Evolutionary conservation across 92 coral and sea anemone genomes (phyloP).

Genomic region (Porites divaricata): DNA sequence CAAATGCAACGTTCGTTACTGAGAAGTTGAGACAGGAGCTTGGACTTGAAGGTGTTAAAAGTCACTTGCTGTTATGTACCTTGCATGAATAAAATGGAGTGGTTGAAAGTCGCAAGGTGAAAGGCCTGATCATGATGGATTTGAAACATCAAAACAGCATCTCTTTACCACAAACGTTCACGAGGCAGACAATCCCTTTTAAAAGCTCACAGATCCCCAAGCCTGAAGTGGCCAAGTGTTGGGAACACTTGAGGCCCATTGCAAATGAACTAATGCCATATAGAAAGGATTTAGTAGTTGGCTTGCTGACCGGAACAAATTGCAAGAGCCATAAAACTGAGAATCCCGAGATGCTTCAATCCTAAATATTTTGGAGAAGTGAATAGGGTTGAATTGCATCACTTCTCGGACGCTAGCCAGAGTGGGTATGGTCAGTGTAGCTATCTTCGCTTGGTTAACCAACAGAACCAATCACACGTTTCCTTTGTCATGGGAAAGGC

Average conservation of each 20-base stretch:
- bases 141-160: conserved; percentile 21
- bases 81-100: conserved; percentile 55
- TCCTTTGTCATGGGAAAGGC: too few species aligned
- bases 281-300: conserved; percentile 37
- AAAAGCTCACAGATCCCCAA: conserved; percentile 54
- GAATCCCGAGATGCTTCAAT: conserved; percentile 48
- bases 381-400: too few species aligned
- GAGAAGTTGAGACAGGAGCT: conserved; percentile 33
- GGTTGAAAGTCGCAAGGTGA: conserved; percentile 1
- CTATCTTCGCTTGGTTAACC: too few species aligned
- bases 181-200: conserved; percentile 46
- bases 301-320: conserved; percentile 50
- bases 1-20: too few species aligned
- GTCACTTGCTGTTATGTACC: conserved; percentile 50
- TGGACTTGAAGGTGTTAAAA: conserved; percentile 32
- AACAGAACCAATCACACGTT: too few species aligned
- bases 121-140: conserved; percentile 20
- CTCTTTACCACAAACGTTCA: conserved; percentile 38
- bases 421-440: too few species aligned
- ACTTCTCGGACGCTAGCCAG: too few species aligned
- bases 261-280: conserved; percentile 53
- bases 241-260: conserved; percentile 47
- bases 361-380: conserved; percentile 39
- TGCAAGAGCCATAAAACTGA: too few species aligned
- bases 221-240: conserved; percentile 49